Percentiles rank a stretch among this genome's conserved stretches.
phyloP scores from a whole-genome alignment of 2,113 vertebrate species.

The Atractosteus spatula region DNA sequence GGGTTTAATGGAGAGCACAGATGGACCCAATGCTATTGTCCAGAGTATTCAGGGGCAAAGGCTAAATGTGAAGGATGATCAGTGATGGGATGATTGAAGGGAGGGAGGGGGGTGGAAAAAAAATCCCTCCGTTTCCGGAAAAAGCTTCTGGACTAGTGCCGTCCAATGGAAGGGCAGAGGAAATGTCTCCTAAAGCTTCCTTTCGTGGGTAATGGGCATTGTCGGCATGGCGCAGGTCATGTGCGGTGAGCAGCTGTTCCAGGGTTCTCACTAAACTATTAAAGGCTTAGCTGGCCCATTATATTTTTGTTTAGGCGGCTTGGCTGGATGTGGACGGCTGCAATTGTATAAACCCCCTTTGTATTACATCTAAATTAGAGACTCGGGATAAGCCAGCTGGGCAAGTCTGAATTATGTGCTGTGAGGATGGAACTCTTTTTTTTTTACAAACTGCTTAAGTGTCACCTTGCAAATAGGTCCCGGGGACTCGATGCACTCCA shows the following conservation, averaged over 20 bases:
- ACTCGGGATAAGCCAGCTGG: constrained; percentile 46
- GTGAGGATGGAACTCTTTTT: not conserved
- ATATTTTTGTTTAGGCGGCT: constrained; percentile 50
- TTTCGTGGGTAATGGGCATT: constrained; percentile 47
- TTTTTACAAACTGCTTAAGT: constrained; percentile 1
- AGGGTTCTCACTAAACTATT: constrained; percentile 55
- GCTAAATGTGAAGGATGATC: constrained; percentile 63
- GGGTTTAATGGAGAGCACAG: constrained; percentile 67
- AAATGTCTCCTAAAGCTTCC: constrained; percentile 48
- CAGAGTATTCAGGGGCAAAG: constrained; percentile 55
- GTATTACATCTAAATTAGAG: constrained; percentile 56
- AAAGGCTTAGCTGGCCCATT: constrained; percentile 48
- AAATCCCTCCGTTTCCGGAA: constrained; percentile 50
- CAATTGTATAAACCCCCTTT: constrained; percentile 59
- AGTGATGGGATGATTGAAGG: constrained; percentile 47
- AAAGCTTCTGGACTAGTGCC: constrained; percentile 25
- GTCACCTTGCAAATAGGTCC: not conserved
- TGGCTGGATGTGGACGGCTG: constrained; percentile 60
- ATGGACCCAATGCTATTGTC: constrained; percentile 65
- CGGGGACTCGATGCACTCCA: not conserved
- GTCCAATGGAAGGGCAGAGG: constrained; percentile 32
- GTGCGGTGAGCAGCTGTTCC: constrained; percentile 56
- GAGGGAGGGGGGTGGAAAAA: not conserved
- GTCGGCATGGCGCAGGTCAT: constrained; percentile 50
- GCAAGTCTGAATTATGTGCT: constrained; percentile 25